Evolutionary conservation across 1,140 invertebrate genomes (phyloP).

Genomic region (Cyrtorhinus lividipennis): DNA sequence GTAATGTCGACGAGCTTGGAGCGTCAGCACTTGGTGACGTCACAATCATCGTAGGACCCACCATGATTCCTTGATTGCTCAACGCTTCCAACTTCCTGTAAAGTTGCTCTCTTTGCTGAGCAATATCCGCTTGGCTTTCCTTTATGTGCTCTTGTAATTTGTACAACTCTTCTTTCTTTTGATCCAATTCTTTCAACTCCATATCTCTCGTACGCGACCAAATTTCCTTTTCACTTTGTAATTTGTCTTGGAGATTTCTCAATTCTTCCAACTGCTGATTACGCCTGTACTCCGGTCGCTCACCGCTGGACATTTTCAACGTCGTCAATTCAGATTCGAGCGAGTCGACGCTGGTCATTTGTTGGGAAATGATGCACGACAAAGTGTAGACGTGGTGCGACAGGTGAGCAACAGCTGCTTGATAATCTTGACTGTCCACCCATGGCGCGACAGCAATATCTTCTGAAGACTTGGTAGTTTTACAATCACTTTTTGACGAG

Average conservation of each 20-base stretch:
- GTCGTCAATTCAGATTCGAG: slow-evolving; percentile 48
- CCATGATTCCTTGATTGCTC: slow-evolving; percentile 50
- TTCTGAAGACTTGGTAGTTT: not conserved
- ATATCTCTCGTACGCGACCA: slow-evolving; percentile 48
- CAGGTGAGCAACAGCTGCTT: slow-evolving; percentile 52
- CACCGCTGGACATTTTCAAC: slow-evolving; percentile 28
- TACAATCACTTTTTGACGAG: not conserved
- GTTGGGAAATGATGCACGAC: slow-evolving; percentile 64
- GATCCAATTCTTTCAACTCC: slow-evolving; percentile 48
- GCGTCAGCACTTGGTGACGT: slow-evolving; percentile 17
- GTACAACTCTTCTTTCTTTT: slow-evolving; percentile 41
- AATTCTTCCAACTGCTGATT: slow-evolving; percentile 59
- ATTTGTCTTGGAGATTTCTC: slow-evolving; percentile 53
- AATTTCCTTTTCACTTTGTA: slow-evolving; percentile 65
- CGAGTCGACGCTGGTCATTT: slow-evolving; percentile 64
- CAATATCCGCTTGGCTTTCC: slow-evolving; percentile 63
- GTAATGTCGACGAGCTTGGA: slow-evolving; percentile 20
- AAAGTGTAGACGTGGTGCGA: slow-evolving; percentile 69
- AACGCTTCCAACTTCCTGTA: slow-evolving; percentile 67
- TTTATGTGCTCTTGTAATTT: slow-evolving; percentile 46
- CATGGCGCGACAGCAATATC: not conserved
- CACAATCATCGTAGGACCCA: slow-evolving; percentile 24
- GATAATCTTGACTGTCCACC: slow-evolving; percentile 40
- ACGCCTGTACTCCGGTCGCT: slow-evolving; percentile 43
- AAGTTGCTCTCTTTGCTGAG: slow-evolving; percentile 69